Evolutionary conservation across 2,888 invertebrate genomes (phyloP).

Genomic region (Sinhomidia bicolor): DNA sequence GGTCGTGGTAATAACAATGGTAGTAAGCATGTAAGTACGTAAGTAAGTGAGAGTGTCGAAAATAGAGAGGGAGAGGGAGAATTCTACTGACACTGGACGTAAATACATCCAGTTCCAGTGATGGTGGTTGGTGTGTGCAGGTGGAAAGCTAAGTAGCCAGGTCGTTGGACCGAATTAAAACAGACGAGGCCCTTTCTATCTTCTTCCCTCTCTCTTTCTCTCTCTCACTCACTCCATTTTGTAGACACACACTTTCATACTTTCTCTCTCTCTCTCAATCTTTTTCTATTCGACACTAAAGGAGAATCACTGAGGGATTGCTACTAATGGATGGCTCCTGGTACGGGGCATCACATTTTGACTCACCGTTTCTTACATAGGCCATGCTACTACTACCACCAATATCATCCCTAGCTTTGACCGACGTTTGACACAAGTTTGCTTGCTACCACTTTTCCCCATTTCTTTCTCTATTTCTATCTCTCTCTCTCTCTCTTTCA

Average conservation of each 20-base stretch:
- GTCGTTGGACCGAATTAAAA: slow-evolving; percentile 65
- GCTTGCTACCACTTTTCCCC: too few species aligned
- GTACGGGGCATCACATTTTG: slow-evolving; percentile 70
- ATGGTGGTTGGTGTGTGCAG: slow-evolving; percentile 67
- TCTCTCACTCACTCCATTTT: background rate
- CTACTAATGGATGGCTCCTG: slow-evolving; percentile 74
- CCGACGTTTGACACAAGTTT: slow-evolving; percentile 51
- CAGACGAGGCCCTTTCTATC: slow-evolving; percentile 43
- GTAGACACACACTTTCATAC: background rate
- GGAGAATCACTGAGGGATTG: slow-evolving; percentile 55
- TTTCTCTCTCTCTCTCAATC: slow-evolving; percentile 7
- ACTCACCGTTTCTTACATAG: slow-evolving; percentile 47
- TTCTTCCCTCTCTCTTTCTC: slow-evolving; percentile 25
- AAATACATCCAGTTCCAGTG: slow-evolving; percentile 59
- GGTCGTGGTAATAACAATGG: slow-evolving; percentile 11
- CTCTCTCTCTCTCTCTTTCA: too few species aligned
- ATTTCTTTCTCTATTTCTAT: too few species aligned
- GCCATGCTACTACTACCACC: too few species aligned
- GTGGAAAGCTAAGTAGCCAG: slow-evolving; percentile 73
- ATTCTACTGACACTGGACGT: slow-evolving; percentile 62
- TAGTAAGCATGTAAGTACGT: slow-evolving; percentile 8
- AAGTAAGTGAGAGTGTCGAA: slow-evolving; percentile 32
- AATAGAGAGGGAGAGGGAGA: slow-evolving; percentile 30
- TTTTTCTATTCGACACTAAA: slow-evolving; percentile 46
- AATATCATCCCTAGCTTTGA: background rate